Evolutionary conservation across 2,888 invertebrate species (phyloP).

Genomic region (Chaitophorus viminalis): DNA sequence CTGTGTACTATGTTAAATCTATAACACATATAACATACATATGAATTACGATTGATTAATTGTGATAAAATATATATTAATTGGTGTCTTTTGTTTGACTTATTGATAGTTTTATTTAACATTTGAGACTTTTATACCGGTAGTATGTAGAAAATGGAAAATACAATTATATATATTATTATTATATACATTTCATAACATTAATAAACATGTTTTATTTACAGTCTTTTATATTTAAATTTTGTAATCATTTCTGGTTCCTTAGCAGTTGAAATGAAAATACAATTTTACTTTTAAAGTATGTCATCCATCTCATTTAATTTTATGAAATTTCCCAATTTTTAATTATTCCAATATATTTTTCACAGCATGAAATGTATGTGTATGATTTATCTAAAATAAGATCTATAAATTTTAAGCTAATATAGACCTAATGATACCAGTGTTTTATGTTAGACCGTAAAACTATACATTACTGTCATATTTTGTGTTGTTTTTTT

Average conservation of each 20-base stretch:
- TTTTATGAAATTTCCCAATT: conserved; percentile 20
- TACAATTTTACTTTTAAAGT: background rate
- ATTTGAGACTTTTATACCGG: conserved; percentile 29
- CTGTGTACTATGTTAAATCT: background rate
- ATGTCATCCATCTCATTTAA: background rate
- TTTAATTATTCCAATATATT: conserved; percentile 5
- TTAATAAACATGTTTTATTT: conserved; percentile 4
- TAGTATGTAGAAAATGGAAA: conserved; percentile 7
- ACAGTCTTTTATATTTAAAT: background rate
- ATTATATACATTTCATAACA: background rate
- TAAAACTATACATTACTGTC: background rate
- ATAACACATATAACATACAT: background rate
- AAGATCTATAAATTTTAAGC: background rate
- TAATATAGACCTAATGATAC: conserved; percentile 19
- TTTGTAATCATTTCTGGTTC: conserved; percentile 23
- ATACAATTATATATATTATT: background rate
- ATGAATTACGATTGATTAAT: background rate
- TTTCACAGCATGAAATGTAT: background rate
- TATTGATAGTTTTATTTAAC: conserved; percentile 30
- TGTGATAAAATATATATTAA: background rate
- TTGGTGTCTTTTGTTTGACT: conserved; percentile 1
- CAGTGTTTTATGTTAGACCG: conserved; percentile 4
- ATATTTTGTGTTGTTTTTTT: conserved; percentile 18
- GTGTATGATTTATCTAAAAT: conserved; percentile 10
- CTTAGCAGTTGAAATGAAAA: background rate